Percentiles rank a stretch among this genome's conserved stretches.
These are phyloP conservation scores for Vespertilio murinus DNA, from an alignment of 2,797 vertebrate genomes.

Conservation along the genomic window DNA sequence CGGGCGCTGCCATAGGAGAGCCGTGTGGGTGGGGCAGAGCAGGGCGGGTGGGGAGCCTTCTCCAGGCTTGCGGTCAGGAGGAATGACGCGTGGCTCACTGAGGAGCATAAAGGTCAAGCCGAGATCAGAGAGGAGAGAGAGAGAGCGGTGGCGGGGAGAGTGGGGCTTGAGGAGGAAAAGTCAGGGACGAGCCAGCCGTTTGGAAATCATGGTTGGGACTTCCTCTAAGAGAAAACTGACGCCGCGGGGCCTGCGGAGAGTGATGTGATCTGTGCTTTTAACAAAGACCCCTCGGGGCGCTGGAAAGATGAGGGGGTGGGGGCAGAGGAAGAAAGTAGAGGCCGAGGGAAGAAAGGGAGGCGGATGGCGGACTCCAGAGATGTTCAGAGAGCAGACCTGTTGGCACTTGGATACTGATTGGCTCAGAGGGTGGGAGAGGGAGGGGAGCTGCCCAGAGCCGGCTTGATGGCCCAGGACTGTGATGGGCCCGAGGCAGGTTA, in stretches of 20 bases:
- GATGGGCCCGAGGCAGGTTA: background rate
- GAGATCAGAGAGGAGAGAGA: background rate
- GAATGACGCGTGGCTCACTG: background rate
- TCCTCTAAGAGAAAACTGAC: background rate
- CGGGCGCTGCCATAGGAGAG: background rate
- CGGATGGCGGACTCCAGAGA: background rate
- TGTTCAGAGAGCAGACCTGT: background rate
- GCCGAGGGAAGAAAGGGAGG: background rate
- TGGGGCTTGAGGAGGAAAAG: background rate
- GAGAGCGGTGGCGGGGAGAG: background rate
- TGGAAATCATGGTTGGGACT: background rate
- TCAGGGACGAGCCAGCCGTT: background rate
- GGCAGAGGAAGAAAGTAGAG: background rate
- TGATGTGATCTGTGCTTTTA: background rate
- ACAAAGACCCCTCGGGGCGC: background rate
- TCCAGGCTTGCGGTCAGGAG: too few species aligned
- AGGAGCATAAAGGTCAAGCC: background rate
- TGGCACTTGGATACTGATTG: background rate
- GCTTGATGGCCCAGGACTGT: background rate
- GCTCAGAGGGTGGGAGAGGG: too few species aligned
- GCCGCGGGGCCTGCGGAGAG: background rate
- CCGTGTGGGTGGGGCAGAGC: accelerated
- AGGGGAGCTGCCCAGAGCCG: background rate
- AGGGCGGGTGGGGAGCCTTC: background rate
- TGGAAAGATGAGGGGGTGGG: background rate